Percentiles rank a stretch among this genome's conserved stretches.
Evolutionary conservation across 2,113 vertebrate species (phyloP).

Genomic region (Lathamus discolor): DNA sequence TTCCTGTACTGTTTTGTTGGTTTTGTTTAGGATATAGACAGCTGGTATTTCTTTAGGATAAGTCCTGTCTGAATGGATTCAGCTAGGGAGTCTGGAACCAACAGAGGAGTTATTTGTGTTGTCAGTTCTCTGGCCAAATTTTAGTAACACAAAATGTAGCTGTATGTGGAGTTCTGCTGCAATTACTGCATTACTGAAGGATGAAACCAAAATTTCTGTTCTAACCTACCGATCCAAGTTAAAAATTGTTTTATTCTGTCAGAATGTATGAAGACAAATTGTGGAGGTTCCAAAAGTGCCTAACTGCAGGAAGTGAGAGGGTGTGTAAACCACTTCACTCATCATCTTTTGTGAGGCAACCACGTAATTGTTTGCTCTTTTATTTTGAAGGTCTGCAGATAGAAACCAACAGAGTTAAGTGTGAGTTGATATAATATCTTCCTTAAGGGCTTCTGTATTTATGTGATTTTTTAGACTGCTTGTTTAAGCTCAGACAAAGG

Average conservation of each 20-base stretch:
- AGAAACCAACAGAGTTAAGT: not conserved
- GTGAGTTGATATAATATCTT: not conserved
- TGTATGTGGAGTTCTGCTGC: not conserved
- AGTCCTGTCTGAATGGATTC: not conserved
- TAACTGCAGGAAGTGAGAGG: not conserved
- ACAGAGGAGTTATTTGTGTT: not conserved
- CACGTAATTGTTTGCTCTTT: not conserved
- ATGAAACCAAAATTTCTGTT: not conserved
- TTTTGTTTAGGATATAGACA: not conserved
- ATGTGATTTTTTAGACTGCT: not conserved
- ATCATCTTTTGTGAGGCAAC: not conserved
- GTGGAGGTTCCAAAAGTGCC: not conserved
- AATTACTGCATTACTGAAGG: not conserved
- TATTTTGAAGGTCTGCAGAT: not conserved
- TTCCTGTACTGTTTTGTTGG: not conserved
- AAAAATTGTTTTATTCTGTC: not conserved
- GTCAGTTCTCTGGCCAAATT: not conserved
- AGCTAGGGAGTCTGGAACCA: not conserved
- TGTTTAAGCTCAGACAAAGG: not conserved
- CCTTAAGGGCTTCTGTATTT: not conserved
- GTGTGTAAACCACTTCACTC: not conserved
- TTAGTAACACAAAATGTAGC: not conserved
- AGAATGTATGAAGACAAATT: not conserved
- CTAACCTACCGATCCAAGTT: not conserved
- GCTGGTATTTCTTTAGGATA: not conserved